Evolutionary conservation across 2,797 vertebrate species (phyloP), one percentile per base, ranked within the genome.

Genomic region (Enteromius unitaeniatus): DNA sequence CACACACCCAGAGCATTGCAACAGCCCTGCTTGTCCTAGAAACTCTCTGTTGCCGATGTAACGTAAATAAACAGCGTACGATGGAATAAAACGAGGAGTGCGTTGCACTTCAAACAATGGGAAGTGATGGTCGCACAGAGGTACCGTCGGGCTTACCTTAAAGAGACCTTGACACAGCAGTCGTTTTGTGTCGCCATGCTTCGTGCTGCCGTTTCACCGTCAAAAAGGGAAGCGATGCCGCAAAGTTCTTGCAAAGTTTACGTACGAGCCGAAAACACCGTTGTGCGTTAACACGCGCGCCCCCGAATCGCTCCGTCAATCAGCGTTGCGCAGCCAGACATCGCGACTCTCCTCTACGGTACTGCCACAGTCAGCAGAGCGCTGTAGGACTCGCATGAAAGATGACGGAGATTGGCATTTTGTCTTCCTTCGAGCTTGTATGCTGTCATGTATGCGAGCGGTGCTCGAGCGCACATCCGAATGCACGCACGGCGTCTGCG

Each of bases 151-250:
- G 45, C 95, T 95, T 95, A 98, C 97, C 97, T 97, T 92, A 97
- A 88, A 26, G 96, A 97, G 91, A 98, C 97, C 96, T 98, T 97
- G 87, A 99, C 97, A 78, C 93, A 96, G 94, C 96, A 97, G 92
- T 98, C 97, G 85, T 93, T 95, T 90, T 92, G 95, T 82, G 93
- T 93, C 89, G 96, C 97, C 97, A 98, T 98, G 89, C 42, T 92
- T 88, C 81, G 87, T 78, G 87, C 84, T 80, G 42, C 28, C 3
- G 88, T 40, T 42, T 76, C 76, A 40, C 34, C 67, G 69, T 67
- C 72, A 70, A 80, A 78, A 53, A 79, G 85, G 34, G 83, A 75
- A 82, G 72, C 55, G 88, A 68, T 86, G 8, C 28, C 73, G 82
- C 53, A 7, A 70, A 47, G 80, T 82, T 79, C 47, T 49, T 58